Base-by-base conservation (phyloP, 2,797 vertebrate genomes). In the Enteromius viviparus region DNA sequence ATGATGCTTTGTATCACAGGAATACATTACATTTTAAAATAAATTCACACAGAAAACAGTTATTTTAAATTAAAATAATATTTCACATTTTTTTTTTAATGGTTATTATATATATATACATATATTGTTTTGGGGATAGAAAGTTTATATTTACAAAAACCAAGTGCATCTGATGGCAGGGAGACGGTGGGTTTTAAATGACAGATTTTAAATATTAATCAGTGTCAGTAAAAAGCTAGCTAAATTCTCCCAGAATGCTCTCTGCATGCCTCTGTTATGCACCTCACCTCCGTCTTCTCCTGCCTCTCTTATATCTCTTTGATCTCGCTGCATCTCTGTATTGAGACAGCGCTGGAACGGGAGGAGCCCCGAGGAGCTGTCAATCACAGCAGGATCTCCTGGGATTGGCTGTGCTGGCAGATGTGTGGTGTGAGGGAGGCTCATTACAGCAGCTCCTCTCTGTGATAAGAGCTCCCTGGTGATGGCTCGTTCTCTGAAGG, bases 391-490 rank as follows among this genome's bases (percentile, higher is more conserved):
- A 87, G 79, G 87, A 89, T 90, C 90, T 90, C 85, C 89, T 89
- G 92, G 92, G 93, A 93, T 94, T 94, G 93, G 92, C 92, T 90
- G 88, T 85, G 85, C 90, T 92, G 89, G 90, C 92, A 91, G 93
- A 94, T 90, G 91, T 93, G 80, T 21, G 62, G 89, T 92, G 93
- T 93, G 92, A 91, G 90, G 91, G 91, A 88, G 90, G 88, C 91
- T 94, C 92, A 94, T 94, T 94, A 94, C 75, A 87, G 94, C 92
- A 21, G 91, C 92, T 93, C 93, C 93, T 93, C 92, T 91, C 91
- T 93, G 92, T 91, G 91, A 93, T 90, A 91, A 88, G 84, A 89
- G 88, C 89, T 42, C 64, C 45, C 42, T 71, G 51, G 58, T 6
- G 29, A 69, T 75, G 29, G 32, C 26, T 69, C 40, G 37, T n/a